Conservation (phyloP, 2,888 invertebrate species). For the Uloborus plumipes region DNA sequence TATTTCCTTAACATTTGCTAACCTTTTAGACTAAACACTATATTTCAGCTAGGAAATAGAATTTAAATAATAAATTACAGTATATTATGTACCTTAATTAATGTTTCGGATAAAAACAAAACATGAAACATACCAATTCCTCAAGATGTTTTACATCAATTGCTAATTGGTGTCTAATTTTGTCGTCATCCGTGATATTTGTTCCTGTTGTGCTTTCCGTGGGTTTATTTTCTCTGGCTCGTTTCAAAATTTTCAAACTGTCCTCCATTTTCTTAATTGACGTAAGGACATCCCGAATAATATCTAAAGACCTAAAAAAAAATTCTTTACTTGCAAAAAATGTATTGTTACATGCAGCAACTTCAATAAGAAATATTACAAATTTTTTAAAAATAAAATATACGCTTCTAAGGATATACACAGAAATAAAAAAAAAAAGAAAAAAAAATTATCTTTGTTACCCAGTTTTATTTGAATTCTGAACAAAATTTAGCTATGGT, state of each 20-base stretch:
- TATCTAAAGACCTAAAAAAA: constrained; percentile 71
- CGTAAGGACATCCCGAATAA: constrained; percentile 88
- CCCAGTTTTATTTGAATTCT: no score
- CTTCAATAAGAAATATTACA: not conserved
- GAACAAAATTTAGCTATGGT: no score
- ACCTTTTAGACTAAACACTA: no score
- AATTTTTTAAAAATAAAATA: not conserved
- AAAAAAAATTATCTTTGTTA: no score
- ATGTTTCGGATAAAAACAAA: not conserved
- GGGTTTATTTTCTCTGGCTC: constrained; percentile 79
- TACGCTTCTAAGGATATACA: no score
- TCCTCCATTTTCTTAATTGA: constrained; percentile 97
- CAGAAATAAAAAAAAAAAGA: no score
- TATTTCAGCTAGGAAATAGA: no score
- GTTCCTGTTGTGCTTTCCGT: constrained; percentile 74
- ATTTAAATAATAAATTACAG: no score
- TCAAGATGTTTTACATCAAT: constrained; percentile 86
- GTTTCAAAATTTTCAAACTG: constrained; percentile 89
- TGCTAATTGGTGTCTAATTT: constrained; percentile 90
- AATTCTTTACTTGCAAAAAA: not conserved
- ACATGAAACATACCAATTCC: constrained; percentile 73
- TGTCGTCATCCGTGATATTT: constrained; percentile 89
- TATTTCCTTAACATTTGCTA: no score
- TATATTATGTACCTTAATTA: no score
- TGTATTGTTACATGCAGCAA: not conserved